These are phyloP conservation scores for Gila orcuttii DNA, from an alignment of 2,113 vertebrate species.

Conservation along the genomic window DNA sequence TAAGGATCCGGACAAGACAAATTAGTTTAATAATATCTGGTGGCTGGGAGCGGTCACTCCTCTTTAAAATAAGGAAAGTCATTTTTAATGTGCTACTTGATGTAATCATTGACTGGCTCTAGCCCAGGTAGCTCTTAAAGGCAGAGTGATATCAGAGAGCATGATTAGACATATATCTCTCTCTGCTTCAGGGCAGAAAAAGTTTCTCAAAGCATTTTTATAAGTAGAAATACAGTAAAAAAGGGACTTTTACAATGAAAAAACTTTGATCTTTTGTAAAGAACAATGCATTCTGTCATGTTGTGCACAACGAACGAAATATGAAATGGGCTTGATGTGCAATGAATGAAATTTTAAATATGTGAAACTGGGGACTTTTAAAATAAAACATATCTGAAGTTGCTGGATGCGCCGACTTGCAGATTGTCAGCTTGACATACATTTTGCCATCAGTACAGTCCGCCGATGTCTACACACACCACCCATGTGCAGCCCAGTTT, in stretches of 20 bases:
- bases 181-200: neutral
- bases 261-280: neutral
- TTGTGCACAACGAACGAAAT: neutral
- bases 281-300: neutral
- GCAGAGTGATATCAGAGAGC: conserved; percentile 14
- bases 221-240: conserved; percentile 1
- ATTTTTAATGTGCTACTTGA: conserved; percentile 49
- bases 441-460: no score
- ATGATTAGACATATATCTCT: neutral
- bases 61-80: conserved; percentile 32
- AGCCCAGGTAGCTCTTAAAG: conserved; percentile 1
- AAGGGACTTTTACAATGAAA: neutral
- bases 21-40: conserved; percentile 58
- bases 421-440: no score
- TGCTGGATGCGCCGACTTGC: neutral
- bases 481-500: neutral
- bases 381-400: neutral
- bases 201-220: conserved; percentile 11
- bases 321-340: neutral
- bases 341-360: neutral
- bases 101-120: conserved; percentile 34
- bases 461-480: no score
- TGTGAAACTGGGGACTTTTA: neutral
- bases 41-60: conserved; percentile 25
- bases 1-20: conserved; percentile 46